Conservation (phyloP, 2,888 invertebrate genomes). For the Lasioglossum oenotherae region DNA sequence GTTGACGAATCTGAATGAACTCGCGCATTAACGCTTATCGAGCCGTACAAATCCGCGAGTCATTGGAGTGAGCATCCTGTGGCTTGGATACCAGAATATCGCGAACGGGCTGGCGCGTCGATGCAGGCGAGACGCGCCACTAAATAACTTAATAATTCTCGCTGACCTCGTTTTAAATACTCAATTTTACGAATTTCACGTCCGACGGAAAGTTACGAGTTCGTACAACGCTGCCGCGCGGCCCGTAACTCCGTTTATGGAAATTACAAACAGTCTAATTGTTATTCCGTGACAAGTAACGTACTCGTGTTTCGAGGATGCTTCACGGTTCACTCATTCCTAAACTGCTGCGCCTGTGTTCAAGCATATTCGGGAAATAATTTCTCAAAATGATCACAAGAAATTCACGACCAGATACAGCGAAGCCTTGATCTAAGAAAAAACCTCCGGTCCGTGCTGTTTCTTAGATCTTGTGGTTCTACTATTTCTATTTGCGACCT, state of each 20-base stretch:
- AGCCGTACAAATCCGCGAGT: slow-evolving; percentile 36
- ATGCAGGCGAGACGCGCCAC: slow-evolving; percentile 11
- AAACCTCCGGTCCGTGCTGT: no score
- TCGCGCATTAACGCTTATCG: slow-evolving; percentile 30
- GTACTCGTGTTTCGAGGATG: background rate
- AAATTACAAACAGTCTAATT: background rate
- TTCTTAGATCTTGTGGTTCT: no score
- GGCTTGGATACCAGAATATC: slow-evolving; percentile 30
- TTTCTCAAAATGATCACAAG: no score
- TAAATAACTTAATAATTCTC: slow-evolving; percentile 39
- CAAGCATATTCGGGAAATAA: no score
- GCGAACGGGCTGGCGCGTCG: slow-evolving; percentile 22
- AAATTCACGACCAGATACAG: no score
- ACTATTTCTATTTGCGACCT: no score
- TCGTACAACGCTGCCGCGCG: background rate
- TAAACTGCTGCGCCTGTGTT: no score
- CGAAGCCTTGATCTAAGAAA: no score
- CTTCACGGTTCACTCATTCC: background rate
- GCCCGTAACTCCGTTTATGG: background rate
- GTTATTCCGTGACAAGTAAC: background rate
- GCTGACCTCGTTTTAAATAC: slow-evolving; percentile 26
- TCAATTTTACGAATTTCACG: slow-evolving; percentile 12
- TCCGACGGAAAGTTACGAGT: background rate
- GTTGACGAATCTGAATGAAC: slow-evolving; percentile 24
- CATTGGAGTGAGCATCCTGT: slow-evolving; percentile 37